These are phyloP conservation scores for Diogma glabrata DNA, from an alignment of 2,888 invertebrate species.

Conservation along the genomic window DNA sequence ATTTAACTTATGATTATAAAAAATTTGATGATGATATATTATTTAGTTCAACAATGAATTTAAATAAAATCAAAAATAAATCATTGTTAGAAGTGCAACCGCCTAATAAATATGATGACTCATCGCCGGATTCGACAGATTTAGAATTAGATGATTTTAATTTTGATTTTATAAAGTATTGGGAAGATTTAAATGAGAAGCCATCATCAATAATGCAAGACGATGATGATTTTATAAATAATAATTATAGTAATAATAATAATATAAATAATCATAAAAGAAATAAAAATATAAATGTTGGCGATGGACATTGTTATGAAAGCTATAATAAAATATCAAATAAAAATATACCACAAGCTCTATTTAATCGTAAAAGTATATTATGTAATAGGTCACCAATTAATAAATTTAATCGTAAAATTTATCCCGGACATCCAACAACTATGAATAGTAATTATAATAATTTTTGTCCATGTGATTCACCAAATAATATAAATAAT, in stretches of 20 bases:
- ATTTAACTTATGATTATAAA: slow-evolving; percentile 9
- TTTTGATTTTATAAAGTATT: slow-evolving; percentile 36
- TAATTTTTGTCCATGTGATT: slow-evolving; percentile 33
- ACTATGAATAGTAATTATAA: slow-evolving; percentile 35
- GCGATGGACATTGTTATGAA: slow-evolving; percentile 27
- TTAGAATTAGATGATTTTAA: slow-evolving; percentile 36
- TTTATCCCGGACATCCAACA: slow-evolving; percentile 33
- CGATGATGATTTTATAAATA: slow-evolving; percentile 11
- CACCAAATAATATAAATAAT: slow-evolving; percentile 23
- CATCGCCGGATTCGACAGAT: slow-evolving; percentile 35
- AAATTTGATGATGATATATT: slow-evolving; percentile 12
- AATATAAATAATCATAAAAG: slow-evolving; percentile 35
- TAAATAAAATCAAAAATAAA: slow-evolving; percentile 25
- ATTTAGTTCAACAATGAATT: slow-evolving; percentile 1
- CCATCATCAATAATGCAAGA: slow-evolving; percentile 5
- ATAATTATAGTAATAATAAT: slow-evolving; percentile 18
- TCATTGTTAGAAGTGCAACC: slow-evolving; percentile 34
- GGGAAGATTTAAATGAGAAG: slow-evolving; percentile 33
- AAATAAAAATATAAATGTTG: slow-evolving; percentile 33
- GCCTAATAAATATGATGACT: slow-evolving; percentile 33
- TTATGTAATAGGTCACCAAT: neutral
- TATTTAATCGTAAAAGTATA: slow-evolving; percentile 4
- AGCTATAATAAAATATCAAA: neutral
- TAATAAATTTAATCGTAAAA: slow-evolving; percentile 20
- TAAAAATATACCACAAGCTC: slow-evolving; percentile 4